These are phyloP conservation scores for Ctenomys sociabilis DNA, from an alignment of 2,113 vertebrate species.

Conservation along the genomic window DNA sequence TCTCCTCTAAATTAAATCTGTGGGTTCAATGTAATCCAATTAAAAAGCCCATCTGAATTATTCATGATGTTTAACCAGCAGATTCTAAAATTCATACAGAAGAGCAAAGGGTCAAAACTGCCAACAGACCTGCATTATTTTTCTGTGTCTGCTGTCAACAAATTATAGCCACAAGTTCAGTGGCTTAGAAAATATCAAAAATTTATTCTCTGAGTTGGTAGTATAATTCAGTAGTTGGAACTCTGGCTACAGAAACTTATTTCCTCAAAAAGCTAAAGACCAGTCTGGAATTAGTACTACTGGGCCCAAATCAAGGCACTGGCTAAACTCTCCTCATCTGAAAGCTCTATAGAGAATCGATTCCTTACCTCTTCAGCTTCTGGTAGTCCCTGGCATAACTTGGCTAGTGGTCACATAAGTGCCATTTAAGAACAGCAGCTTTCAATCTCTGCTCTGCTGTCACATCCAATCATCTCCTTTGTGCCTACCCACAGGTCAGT, in stretches of 20 bases:
- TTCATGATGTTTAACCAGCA: background rate
- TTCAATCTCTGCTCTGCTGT: background rate
- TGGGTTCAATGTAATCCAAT: background rate
- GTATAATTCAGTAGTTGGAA: background rate
- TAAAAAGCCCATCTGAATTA: conserved; percentile 9
- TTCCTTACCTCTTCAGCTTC: background rate
- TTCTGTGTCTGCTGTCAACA: background rate
- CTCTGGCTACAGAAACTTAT: background rate
- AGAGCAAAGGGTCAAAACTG: background rate
- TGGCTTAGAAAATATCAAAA: background rate
- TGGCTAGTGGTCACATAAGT: background rate
- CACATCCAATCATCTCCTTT: background rate
- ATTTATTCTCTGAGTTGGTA: background rate
- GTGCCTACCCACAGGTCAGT: background rate
- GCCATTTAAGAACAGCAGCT: background rate
- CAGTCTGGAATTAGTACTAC: background rate
- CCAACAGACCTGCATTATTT: background rate
- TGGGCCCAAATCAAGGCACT: background rate
- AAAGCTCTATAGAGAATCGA: no score
- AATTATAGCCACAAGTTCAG: background rate
- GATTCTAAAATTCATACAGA: conserved; percentile 30
- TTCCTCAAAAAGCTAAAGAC: background rate
- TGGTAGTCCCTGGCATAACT: background rate
- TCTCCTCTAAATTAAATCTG: conserved; percentile 12
- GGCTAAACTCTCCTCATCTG: background rate